These are phyloP conservation scores for Lasioglossum oenotherae DNA, from an alignment of 2,888 invertebrate genomes.

Conservation along the genomic window DNA sequence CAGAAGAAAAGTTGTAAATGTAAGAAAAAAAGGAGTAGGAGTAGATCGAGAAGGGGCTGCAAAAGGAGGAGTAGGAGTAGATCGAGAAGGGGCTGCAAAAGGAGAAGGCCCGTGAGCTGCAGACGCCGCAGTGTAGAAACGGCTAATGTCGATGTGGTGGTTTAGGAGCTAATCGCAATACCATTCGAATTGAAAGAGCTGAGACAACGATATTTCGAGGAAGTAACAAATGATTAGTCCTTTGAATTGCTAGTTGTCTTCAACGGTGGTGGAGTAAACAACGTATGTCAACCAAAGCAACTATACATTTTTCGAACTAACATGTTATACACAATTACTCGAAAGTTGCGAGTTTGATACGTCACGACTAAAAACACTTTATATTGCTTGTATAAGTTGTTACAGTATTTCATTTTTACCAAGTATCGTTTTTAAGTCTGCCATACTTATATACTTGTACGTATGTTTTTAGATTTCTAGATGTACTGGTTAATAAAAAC, in stretches of 20 bases:
- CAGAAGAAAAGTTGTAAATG: constrained; percentile 37
- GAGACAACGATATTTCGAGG: fast-evolving
- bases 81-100: constrained; percentile 15
- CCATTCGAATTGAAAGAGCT: constrained; percentile 3
- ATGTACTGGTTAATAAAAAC: background rate
- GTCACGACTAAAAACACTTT: background rate
- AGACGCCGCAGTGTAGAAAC: background rate
- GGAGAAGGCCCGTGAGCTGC: constrained; percentile 5
- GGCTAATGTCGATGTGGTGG: constrained; percentile 24
- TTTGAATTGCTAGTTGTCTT: background rate
- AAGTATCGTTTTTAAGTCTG: background rate
- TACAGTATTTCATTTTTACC: background rate
- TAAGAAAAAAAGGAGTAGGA: constrained; percentile 28
- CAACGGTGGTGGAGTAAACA: background rate
- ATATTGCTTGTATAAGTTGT: background rate
- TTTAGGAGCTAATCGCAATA: background rate
- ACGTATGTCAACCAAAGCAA: background rate
- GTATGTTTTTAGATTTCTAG: background rate
- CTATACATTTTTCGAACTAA: background rate
- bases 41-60: constrained; percentile 8
- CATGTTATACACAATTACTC: background rate
- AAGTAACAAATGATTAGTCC: no score
- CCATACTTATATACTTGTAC: background rate
- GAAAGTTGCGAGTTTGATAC: background rate
- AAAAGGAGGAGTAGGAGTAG: constrained; percentile 1